These are phyloP conservation scores for Pomatostomus ruficeps DNA, from an alignment of 2,113 vertebrate genomes.

Conservation along the genomic window DNA sequence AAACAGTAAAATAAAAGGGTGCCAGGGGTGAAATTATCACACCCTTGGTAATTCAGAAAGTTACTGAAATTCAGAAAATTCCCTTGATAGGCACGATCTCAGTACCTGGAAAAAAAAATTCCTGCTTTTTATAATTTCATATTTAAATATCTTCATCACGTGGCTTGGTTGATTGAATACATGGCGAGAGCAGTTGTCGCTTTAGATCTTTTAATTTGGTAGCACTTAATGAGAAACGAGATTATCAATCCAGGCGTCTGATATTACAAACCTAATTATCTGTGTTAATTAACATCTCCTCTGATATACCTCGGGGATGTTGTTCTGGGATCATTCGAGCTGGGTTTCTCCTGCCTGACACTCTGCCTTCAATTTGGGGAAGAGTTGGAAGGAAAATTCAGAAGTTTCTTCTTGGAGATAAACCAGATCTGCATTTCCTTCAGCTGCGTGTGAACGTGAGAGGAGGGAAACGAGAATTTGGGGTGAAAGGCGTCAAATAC, in stretches of 20 bases:
- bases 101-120: neutral
- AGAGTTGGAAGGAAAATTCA: neutral
- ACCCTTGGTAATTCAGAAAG: constrained; percentile 38
- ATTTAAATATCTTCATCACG: neutral
- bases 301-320: neutral
- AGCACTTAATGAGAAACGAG: constrained; percentile 34
- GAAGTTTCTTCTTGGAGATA: neutral
- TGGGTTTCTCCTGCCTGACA: neutral
- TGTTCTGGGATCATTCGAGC: neutral
- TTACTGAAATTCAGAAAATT: too few relatives aligned
- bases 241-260: constrained; percentile 16
- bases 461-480: neutral
- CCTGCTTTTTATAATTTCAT: neutral
- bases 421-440: neutral
- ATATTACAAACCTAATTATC: constrained; percentile 17
- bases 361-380: neutral
- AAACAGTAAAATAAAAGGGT: constrained; percentile 42
- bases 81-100: neutral
- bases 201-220: constrained; percentile 37
- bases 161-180: neutral
- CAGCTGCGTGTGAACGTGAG: neutral
- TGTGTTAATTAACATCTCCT: constrained; percentile 47
- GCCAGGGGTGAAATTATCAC: constrained; percentile 30
- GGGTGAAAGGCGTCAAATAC: neutral
- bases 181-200: neutral